Evolutionary conservation across 2,797 vertebrate species (phyloP), one percentile per base, ranked within the genome.

Genomic region (Alectoris magna): DNA sequence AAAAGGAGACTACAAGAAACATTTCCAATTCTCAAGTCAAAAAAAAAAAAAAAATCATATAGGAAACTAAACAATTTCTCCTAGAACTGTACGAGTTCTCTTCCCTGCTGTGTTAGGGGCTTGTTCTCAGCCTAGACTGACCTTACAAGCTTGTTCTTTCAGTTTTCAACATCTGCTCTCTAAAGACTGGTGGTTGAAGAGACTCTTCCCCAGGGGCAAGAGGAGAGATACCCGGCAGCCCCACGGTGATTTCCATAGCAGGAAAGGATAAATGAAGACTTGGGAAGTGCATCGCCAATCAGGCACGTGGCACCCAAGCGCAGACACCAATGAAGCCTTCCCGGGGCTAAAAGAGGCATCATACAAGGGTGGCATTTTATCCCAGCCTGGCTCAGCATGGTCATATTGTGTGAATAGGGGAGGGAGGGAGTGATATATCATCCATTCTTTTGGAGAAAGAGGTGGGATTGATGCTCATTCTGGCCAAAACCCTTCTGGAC

Each of bases 1-100:
- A 80, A 81, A 91, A 48, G 34, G 73, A 94, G 56, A 94, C 63
- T 87, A 49, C 43, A 80, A 90, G 90, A 93, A 96, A 76, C 15
- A 12, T 69, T 93, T 95, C 67, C 74, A 92, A 51, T 74, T 86
- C 53, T 87, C 51, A 80, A 86, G 63, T 59, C 23, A 34, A 4
- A 73, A 48, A 48, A 23, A 72, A 44, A 48, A 22, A 72, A 18
- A 19, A 72, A 78, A 4, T 38, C 88, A n/a, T 86, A 94, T 94
- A 92, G 39, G 39, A 93, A 93, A 90, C 62, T 16, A 53, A 27
- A 53, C 26, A 29, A 6, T 53, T 27, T 27, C 51, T 53, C 51
- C 26, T 27, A 53, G 51, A 53, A 53, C 51, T 53, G 9, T 29
- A 53, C 51, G 17, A 31, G 89, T 70, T 90, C 83, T 95, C 67